Evolutionary conservation across 2,113 vertebrate species (phyloP), one percentile per base, ranked within the genome.

Genomic region (Vulpes ferrilata): DNA sequence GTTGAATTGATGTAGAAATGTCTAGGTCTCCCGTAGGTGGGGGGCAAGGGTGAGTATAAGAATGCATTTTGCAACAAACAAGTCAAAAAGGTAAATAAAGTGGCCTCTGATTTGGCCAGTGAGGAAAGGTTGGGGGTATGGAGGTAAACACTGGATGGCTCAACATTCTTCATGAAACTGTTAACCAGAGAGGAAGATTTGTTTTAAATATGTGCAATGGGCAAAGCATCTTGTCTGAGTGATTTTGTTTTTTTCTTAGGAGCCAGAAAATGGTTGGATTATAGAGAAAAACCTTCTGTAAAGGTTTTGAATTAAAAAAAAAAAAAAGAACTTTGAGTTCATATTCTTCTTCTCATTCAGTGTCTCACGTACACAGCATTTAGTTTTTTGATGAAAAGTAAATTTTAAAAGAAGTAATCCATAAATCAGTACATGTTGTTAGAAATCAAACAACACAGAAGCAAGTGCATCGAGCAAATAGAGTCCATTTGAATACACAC

Each of bases 381-480:
- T 80, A 59, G 32, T 73, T 95, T 94, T 88, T 92, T 25, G 64
- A 76, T 71, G 55, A 73, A 93, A 93, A 79, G 10, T 57, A 79
- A 74, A 73, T 13, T 89, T 73, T 86, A 55, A 92, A 94, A 86
- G 51, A 69, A 89, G 17, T 8, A 55, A 55, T 38, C 19, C 1
- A 67, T 38, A 83, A 88, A 73, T 76, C 69, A 76, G 80, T 80
- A 3, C 25, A 23, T 64, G 10, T 67, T 60, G 22, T 69, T 53
- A 69, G 85, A 81, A 81, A 82, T 62, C 59, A 81, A 85, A 79
- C 2, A n/a, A 57, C 74, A 25, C 3, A 48, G 89, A 76, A 95
- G 32, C 87, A 82, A 91, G 17, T 35, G 30, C 22, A 76, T 64
- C 55, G 59, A 74, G 9, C 43, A 35, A 92, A 35, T 20, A 55